A percentile compares a stretch with the other conserved stretches of the same genome.
These are phyloP conservation scores for Conomelus anceps DNA, from an alignment of 2,888 invertebrate species.

Conservation along the genomic window DNA sequence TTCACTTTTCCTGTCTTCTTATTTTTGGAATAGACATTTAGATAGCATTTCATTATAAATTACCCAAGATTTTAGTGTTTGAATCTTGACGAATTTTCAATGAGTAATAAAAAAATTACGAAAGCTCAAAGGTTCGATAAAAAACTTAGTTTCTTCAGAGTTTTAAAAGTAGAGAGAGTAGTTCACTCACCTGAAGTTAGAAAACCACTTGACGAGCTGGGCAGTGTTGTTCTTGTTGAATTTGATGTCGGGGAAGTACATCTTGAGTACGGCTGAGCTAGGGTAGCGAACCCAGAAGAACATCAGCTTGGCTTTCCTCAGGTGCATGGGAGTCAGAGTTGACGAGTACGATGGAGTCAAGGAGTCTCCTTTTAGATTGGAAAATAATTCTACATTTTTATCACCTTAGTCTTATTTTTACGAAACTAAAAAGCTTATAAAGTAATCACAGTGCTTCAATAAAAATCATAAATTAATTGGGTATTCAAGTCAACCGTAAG, in stretches of 20 bases:
- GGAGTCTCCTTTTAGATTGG: constrained; percentile 42
- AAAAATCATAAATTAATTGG: not conserved
- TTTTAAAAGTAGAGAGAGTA: constrained; percentile 19
- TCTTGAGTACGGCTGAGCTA: constrained; percentile 96
- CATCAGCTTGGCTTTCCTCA: constrained; percentile 99
- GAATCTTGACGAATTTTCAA: too few relatives aligned
- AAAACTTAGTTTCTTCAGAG: not conserved
- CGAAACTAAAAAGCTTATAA: not conserved
- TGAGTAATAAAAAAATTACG: not conserved
- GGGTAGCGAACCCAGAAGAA: constrained; percentile 99
- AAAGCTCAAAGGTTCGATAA: not conserved
- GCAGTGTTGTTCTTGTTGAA: constrained; percentile 99
- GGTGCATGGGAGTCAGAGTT: constrained; percentile 98
- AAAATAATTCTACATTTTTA: not conserved
- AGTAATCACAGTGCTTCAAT: too few relatives aligned
- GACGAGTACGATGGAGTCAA: constrained; percentile 87
- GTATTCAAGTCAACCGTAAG: not conserved
- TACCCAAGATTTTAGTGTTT: too few relatives aligned
- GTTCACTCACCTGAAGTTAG: constrained; percentile 92
- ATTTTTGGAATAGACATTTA: not conserved
- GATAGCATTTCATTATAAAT: not conserved
- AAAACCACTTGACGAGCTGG: constrained; percentile 99
- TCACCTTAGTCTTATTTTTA: not conserved
- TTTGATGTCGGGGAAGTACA: constrained; percentile 99
- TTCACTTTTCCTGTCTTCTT: not conserved